Evolutionary conservation across 2,888 invertebrate species (phyloP).

Genomic region (Metalampra italica): DNA sequence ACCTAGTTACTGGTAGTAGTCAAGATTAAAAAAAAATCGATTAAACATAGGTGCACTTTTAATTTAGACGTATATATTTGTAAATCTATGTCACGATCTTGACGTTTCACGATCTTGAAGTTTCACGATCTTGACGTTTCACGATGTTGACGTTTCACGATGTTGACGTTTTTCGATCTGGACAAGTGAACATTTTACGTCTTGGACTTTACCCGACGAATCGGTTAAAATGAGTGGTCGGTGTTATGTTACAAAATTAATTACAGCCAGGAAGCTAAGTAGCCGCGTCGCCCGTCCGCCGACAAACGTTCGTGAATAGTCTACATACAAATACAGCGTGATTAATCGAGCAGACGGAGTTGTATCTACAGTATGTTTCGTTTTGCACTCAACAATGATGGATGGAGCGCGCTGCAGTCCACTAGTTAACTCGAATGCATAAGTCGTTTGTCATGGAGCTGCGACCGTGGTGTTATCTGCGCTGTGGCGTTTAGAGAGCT

Average conservation of each 20-base stretch:
- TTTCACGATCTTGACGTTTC: too few species aligned
- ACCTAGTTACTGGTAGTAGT: too few species aligned
- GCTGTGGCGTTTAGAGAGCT: neutral
- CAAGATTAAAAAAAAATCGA: too few species aligned
- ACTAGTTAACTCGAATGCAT: slow-evolving; percentile 44
- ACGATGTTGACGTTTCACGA: too few species aligned
- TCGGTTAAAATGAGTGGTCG: too few species aligned
- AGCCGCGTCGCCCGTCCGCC: neutral
- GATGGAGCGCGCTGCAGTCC: slow-evolving; percentile 46
- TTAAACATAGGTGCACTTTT: too few species aligned
- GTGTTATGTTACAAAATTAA: neutral
- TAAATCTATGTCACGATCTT: too few species aligned
- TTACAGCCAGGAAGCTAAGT: neutral
- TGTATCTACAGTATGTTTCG: slow-evolving; percentile 59
- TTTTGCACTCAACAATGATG: slow-evolving; percentile 59
- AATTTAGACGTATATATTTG: too few species aligned
- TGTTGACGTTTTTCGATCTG: too few species aligned
- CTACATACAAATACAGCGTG: slow-evolving; percentile 43
- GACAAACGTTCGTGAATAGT: slow-evolving; percentile 20
- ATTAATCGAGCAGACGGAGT: slow-evolving; percentile 60
- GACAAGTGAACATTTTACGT: too few species aligned
- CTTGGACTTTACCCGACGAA: too few species aligned
- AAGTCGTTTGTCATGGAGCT: slow-evolving; percentile 45
- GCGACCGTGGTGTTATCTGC: neutral
- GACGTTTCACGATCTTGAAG: too few species aligned